Percentiles rank a stretch among this genome's conserved stretches.
Evolutionary conservation across 2,113 vertebrate species (phyloP).

Genomic region (Cromileptes altivelis): DNA sequence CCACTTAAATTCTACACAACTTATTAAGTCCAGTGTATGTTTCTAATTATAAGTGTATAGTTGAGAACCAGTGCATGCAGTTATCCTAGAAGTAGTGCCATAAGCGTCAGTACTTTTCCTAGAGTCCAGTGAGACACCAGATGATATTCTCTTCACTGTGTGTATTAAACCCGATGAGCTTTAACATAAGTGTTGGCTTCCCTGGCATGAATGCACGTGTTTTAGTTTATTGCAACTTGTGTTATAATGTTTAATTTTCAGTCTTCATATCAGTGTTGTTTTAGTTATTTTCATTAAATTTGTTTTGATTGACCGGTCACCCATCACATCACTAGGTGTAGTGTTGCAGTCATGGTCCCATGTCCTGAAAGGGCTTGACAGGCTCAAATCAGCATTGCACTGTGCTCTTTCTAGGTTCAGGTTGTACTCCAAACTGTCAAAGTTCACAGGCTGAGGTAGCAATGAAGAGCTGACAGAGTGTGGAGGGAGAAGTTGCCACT

Average conservation of each 20-base stretch:
- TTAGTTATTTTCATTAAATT: neutral
- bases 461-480: constrained; percentile 43
- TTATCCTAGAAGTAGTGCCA: neutral
- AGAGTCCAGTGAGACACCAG: neutral
- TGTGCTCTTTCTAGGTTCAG: constrained; percentile 43
- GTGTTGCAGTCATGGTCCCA: neutral
- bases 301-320: neutral
- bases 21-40: neutral
- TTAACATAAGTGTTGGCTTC: neutral
- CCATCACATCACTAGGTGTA: constrained; percentile 60
- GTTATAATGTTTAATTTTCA: neutral
- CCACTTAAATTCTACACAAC: neutral
- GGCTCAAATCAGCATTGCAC: constrained; percentile 28
- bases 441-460: constrained; percentile 63
- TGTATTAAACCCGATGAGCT: neutral
- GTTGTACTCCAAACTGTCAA: constrained; percentile 63
- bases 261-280: neutral
- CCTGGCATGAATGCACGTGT: neutral
- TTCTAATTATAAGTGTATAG: constrained; percentile 17
- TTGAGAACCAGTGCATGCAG: neutral
- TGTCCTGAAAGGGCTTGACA: constrained; percentile 19
- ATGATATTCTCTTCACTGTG: neutral
- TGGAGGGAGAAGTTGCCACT: constrained; percentile 5
- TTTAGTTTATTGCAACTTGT: neutral
- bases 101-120: constrained; percentile 29